A percentile compares a stretch with the other conserved stretches of the same genome.
These are phyloP conservation scores for Zygaena filipendulae DNA, from an alignment of 2,888 invertebrate genomes.

Conservation along the genomic window DNA sequence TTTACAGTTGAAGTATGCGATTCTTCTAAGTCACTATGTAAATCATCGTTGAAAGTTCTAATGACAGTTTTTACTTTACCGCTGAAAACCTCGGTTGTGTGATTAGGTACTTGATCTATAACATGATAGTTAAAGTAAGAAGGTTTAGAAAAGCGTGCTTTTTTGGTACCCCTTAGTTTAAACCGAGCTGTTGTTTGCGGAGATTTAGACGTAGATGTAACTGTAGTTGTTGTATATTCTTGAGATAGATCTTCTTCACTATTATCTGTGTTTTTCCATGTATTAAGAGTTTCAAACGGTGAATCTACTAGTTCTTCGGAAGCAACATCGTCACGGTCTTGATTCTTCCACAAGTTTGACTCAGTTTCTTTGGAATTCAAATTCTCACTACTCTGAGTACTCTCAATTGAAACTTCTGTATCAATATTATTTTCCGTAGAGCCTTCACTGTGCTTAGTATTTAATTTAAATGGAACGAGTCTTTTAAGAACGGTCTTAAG, in stretches of 20 bases:
- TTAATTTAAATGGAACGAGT: slow-evolving; percentile 31
- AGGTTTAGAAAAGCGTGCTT: slow-evolving; percentile 26
- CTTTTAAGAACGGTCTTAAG: slow-evolving; percentile 40
- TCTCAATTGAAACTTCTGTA: too few relatives aligned
- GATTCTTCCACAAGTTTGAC: too few relatives aligned
- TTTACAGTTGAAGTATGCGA: slow-evolving; percentile 1
- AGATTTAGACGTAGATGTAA: slow-evolving; percentile 23
- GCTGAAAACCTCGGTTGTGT: slow-evolving; percentile 52
- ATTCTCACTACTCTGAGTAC: too few relatives aligned
- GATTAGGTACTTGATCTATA: slow-evolving; percentile 43
- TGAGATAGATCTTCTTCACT: slow-evolving; percentile 21
- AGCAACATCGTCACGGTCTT: too few relatives aligned
- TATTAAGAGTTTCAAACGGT: slow-evolving; percentile 40
- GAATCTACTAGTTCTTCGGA: slow-evolving; percentile 41
- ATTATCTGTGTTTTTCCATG: slow-evolving; percentile 17
- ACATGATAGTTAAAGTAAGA: slow-evolving; percentile 49
- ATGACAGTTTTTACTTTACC: slow-evolving; percentile 47
- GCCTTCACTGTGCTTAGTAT: slow-evolving; percentile 22
- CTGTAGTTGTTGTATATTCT: slow-evolving; percentile 27
- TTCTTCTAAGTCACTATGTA: slow-evolving; percentile 25
- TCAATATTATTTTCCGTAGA: slow-evolving; percentile 35
- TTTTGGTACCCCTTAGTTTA: slow-evolving; percentile 19
- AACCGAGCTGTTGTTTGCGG: slow-evolving; percentile 23
- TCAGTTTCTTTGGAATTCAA: too few relatives aligned
- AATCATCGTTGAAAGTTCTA: slow-evolving; percentile 44